These are phyloP conservation scores for Tragelaphus buxtoni DNA, from an alignment of 2,113 vertebrate genomes.

Conservation along the genomic window DNA sequence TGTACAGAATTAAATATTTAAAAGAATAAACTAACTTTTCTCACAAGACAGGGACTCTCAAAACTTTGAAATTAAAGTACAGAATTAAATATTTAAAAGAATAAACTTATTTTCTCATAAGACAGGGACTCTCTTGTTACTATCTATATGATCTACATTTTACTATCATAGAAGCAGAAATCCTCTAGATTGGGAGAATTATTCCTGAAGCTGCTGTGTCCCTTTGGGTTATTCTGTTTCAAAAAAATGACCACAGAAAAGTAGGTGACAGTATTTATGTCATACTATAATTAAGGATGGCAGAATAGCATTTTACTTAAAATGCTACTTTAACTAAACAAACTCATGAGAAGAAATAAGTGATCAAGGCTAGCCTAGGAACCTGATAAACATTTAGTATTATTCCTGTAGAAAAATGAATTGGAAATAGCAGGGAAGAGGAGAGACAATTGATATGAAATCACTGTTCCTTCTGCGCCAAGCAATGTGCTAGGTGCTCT, in stretches of 20 bases:
- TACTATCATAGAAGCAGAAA: not conserved
- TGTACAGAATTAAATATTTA: not conserved
- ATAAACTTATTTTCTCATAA: slow-evolving; percentile 5
- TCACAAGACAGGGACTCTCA: not conserved
- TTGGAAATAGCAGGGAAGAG: not conserved
- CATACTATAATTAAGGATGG: not conserved
- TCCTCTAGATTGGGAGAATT: not conserved
- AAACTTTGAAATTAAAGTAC: not conserved
- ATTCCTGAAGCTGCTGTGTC: not conserved
- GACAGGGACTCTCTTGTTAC: not conserved
- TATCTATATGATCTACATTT: slow-evolving; percentile 1
- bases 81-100: not conserved
- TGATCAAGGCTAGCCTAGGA: not conserved
- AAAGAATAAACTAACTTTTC: slow-evolving; percentile 8
- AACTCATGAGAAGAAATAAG: not conserved
- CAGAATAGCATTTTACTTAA: not conserved
- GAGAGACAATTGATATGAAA: not conserved
- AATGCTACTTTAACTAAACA: slow-evolving; percentile 40
- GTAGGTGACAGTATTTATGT: not conserved
- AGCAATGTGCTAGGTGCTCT: not conserved
- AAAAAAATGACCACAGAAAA: not conserved
- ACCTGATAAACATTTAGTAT: slow-evolving; percentile 1
- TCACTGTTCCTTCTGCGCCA: not conserved
- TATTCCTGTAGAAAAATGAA: not conserved
- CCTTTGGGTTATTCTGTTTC: not conserved